These are phyloP conservation scores for Tachysurus vachellii DNA, from an alignment of 2,113 vertebrate species.

Conservation along the genomic window DNA sequence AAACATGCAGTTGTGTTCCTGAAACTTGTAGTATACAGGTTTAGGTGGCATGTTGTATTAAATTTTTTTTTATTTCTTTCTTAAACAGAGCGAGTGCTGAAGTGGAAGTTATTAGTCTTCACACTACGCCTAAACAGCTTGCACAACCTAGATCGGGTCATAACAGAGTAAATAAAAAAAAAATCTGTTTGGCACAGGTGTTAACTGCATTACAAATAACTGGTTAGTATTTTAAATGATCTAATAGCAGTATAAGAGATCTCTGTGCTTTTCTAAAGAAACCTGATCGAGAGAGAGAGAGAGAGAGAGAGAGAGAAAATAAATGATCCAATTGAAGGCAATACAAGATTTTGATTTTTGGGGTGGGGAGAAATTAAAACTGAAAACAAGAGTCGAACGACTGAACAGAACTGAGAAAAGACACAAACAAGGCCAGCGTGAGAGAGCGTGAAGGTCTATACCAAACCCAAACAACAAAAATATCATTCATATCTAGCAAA, in stretches of 20 bases:
- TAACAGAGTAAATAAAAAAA: constrained; percentile 18
- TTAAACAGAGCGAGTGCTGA: constrained; percentile 43
- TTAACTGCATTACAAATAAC: constrained; percentile 56
- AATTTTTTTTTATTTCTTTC: background rate
- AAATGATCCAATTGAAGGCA: constrained; percentile 54
- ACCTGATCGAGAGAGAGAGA: constrained; percentile 50
- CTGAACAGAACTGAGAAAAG: constrained; percentile 70
- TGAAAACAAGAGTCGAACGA: constrained; percentile 55
- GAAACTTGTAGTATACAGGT: constrained; percentile 33
- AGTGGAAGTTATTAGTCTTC: constrained; percentile 26
- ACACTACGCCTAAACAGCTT: constrained; percentile 35
- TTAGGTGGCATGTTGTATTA: constrained; percentile 4
- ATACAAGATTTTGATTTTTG: constrained; percentile 26
- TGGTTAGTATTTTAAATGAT: constrained; percentile 62
- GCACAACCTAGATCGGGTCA: constrained; percentile 13
- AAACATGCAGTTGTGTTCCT: constrained; percentile 48
- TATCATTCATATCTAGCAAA: constrained; percentile 28
- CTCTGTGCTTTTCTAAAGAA: constrained; percentile 65
- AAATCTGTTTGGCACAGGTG: constrained; percentile 67
- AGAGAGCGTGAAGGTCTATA: constrained; percentile 68
- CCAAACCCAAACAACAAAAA: constrained; percentile 56
- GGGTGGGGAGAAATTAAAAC: constrained; percentile 22
- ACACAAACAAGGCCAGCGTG: constrained; percentile 72
- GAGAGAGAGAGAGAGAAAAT: constrained; percentile 44
- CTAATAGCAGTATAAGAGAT: constrained; percentile 64